phyloP scores from a whole-genome alignment of 1,140 invertebrate species.

The Pollicipes pollicipes region DNA sequence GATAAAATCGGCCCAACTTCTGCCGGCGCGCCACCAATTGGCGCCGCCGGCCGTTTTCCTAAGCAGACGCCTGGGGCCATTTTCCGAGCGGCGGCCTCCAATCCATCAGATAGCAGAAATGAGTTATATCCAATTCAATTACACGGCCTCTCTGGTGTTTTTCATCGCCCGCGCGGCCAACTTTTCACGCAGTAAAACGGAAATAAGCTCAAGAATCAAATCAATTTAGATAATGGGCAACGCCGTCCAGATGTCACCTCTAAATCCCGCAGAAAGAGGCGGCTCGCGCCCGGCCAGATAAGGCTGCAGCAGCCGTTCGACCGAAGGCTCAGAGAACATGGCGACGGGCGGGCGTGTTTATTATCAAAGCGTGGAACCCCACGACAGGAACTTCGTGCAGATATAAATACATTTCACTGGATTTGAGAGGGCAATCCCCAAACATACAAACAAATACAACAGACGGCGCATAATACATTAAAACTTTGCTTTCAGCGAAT shows the following conservation, averaged over 20 bases:
- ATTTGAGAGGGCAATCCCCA: neutral
- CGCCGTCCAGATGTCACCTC: neutral
- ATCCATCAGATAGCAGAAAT: neutral
- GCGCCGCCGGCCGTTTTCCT: too few species aligned
- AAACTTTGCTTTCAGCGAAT: neutral
- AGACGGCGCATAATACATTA: neutral
- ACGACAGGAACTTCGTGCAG: neutral
- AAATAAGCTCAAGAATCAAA: constrained; percentile 1
- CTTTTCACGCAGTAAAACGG: constrained; percentile 1
- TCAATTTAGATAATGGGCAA: neutral
- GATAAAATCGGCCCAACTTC: neutral
- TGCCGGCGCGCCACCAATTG: neutral
- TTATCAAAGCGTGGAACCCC: neutral
- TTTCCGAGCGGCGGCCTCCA: neutral
- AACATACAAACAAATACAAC: neutral
- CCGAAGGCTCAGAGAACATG: neutral
- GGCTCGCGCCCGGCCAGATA: neutral
- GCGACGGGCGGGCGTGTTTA: neutral
- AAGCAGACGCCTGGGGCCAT: neutral
- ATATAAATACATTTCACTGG: neutral
- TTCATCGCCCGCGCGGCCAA: neutral
- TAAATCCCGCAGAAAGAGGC: neutral
- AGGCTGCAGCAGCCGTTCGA: neutral
- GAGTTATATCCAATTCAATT: constrained; percentile 2
- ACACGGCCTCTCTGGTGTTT: neutral